Conservation (phyloP, 2,113 vertebrate species). For the Orycteropus afer region DNA sequence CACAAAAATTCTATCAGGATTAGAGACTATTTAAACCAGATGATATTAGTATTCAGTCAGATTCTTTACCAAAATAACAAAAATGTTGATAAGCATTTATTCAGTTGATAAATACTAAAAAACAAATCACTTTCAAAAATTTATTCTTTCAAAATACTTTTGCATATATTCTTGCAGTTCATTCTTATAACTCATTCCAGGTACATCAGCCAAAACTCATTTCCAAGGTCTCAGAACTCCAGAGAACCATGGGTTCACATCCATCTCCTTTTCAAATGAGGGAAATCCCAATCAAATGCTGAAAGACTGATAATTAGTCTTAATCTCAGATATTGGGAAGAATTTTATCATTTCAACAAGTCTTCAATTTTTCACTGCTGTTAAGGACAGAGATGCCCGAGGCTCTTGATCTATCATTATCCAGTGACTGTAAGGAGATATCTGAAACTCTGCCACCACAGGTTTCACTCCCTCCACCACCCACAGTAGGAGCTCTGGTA, state of each 20-base stretch:
- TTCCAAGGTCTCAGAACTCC: background rate
- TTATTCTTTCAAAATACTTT: constrained; percentile 16
- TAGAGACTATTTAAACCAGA: background rate
- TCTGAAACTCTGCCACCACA: background rate
- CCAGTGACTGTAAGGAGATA: background rate
- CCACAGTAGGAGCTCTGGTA: background rate
- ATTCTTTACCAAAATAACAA: background rate
- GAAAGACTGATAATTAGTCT: background rate
- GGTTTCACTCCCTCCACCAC: background rate
- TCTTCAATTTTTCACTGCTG: constrained; percentile 33
- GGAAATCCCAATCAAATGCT: background rate
- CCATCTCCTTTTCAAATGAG: background rate
- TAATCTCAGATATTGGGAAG: background rate
- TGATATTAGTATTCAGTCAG: background rate
- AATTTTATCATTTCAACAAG: background rate
- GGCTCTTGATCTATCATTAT: background rate
- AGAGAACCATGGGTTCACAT: background rate
- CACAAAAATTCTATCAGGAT: background rate
- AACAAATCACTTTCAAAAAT: background rate
- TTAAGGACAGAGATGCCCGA: background rate
- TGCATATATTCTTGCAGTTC: background rate
- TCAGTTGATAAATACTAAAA: background rate
- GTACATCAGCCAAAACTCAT: background rate
- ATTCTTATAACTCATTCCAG: background rate
- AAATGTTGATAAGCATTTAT: background rate